These are phyloP conservation scores for Oncorhynchus tshawytscha DNA, from an alignment of 2,113 vertebrate species.

Conservation along the genomic window DNA sequence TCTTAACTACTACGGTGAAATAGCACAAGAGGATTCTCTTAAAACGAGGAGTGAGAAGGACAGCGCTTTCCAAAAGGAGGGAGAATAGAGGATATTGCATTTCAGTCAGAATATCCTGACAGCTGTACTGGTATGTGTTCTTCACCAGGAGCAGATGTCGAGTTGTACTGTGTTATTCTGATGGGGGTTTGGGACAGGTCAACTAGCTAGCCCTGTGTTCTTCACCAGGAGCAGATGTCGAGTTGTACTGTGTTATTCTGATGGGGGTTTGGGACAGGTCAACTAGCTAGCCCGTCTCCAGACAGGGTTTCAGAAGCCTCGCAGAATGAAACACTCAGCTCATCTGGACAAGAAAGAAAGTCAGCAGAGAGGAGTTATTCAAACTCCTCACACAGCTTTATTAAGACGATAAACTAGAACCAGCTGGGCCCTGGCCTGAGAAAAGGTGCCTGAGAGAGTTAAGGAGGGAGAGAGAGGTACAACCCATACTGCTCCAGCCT, in stretches of 20 bases:
- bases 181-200: too few species aligned
- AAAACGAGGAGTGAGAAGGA: neutral
- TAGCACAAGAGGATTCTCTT: too few species aligned
- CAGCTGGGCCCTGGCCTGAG: neutral
- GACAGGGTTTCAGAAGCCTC: neutral
- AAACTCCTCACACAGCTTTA: constrained; percentile 17
- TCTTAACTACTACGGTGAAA: neutral
- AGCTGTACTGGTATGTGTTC: neutral
- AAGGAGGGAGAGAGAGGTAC: too few species aligned
- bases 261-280: too few species aligned
- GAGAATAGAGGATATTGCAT: constrained; percentile 10
- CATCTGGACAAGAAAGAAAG: constrained; percentile 10
- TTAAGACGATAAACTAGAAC: constrained; percentile 7
- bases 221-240: constrained; percentile 18
- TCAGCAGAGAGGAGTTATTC: constrained; percentile 41
- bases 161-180: too few species aligned
- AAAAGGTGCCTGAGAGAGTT: neutral
- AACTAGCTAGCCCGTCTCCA: too few species aligned
- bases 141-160: constrained; percentile 21
- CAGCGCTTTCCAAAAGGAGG: neutral
- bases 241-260: too few species aligned
- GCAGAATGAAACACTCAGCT: constrained; percentile 47
- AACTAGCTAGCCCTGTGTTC: neutral
- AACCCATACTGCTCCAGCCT: too few species aligned
- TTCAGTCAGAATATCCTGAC: constrained; percentile 17